Conservation (phyloP, 2,113 vertebrate species). For the Catagonus wagneri region DNA sequence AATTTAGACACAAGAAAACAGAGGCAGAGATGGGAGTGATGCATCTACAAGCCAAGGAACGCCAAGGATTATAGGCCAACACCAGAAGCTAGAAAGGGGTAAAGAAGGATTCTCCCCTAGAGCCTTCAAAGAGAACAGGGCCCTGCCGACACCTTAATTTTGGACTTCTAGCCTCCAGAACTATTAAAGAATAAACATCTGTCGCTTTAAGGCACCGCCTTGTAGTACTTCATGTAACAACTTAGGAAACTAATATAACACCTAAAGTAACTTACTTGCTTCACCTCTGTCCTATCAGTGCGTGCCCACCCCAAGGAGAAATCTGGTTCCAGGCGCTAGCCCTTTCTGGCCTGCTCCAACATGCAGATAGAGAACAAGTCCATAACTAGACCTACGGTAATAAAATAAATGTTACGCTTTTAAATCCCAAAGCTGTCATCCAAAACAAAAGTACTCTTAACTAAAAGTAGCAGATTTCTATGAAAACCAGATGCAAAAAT, state of each 20-base stretch:
- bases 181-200: not conserved
- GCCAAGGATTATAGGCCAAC: not conserved
- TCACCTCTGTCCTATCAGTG: not conserved
- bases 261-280: not conserved
- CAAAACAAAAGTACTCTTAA: not conserved
- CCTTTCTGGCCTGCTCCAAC: conserved; percentile 37
- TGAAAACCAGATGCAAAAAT: not conserved
- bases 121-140: not conserved
- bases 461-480: not conserved
- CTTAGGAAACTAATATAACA: not conserved
- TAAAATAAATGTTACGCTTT: conserved; percentile 28
- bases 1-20: not conserved
- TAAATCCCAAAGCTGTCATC: conserved; percentile 1
- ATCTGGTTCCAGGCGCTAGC: not conserved
- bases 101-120: not conserved
- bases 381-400: conserved; percentile 16
- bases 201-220: not conserved
- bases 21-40: not conserved
- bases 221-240: not conserved
- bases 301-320: not conserved
- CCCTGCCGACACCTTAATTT: not conserved
- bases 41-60: not conserved
- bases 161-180: not conserved
- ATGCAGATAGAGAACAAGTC: not conserved
- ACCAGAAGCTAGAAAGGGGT: not conserved